Evolutionary conservation across 2,797 vertebrate species (phyloP), one percentile per base, ranked within the genome.

Genomic region (Adelosebastes latens): DNA sequence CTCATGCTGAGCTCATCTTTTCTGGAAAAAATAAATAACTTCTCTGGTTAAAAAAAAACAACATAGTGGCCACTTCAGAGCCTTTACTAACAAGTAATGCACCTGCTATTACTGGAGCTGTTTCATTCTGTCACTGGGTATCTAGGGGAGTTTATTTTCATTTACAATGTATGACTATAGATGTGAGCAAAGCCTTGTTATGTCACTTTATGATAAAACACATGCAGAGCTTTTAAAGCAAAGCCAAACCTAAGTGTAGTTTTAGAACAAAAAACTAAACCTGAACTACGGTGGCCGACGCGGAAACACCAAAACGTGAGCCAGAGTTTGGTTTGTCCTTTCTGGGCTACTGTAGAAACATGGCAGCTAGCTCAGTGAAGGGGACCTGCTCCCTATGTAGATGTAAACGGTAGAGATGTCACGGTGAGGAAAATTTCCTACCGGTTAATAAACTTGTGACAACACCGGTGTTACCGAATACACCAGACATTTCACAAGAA

Each of bases 31-130:
- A 39, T 14, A 60, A 56, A 77, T 53, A 7, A 36, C 24, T 29
- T 58, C 25, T 60, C 13, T 18, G 6, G 6, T 63, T 24, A 72
- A 49, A 67, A 25, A 32, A 20, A 1, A 34, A 49, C 3, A 42
- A 34, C 31, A 75, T 2, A 24, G 34, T 42, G 69, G 42, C 4
- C 7, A 68, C 61, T 73, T 79, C 31, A 22, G 34, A 77, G 31
- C 22, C 12, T 63, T 69, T 77, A 82, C 72, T 80, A 42, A 42
- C 64, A 56, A 59, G n/a, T 66, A 82, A 64, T 29, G 14, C 18
- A 36, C 7, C 24, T 76, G 22, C 42, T 61, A 62, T 72, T 39
- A 49, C 31, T 39, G 12, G 12, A 78, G 63, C 65, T 72, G 20
- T 65, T 62, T 65, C 7, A 52, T 1, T 77, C 34, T 36, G 63